Evolutionary conservation across 2,797 vertebrate species (phyloP), one percentile per base, ranked within the genome.

Genomic region (Lindbergichthys nudifrons): DNA sequence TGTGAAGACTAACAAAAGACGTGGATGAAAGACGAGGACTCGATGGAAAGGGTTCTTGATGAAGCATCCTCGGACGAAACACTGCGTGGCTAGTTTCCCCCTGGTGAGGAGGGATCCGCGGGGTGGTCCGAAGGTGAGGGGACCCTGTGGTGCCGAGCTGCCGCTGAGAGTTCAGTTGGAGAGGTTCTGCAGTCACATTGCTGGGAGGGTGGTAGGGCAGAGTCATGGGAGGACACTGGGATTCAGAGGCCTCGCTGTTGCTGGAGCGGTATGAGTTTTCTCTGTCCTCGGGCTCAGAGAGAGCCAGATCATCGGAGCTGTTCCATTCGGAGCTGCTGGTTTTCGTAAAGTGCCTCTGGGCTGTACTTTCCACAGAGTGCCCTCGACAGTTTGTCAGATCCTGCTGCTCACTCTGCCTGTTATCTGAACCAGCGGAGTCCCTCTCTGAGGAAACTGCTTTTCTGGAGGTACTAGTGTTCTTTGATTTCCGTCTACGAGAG

Each of bases 271-370:
- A 94, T 41, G 92, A 76, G 39, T 91, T 91, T 81, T 95, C 95
- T 86, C 93, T 90, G 85, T 96, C 95, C 81, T 95, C 95, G 1
- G 93, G 89, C 81, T 95, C 95, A 0, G 94, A 95, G 4, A 94
- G 91, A 30, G 89, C 94, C 0, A 94, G 92, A 75, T 95, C 94
- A 5, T 95, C 94, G 0, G 95, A 95, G 90, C 94, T 96, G 93
- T 96, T 96, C 92, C 94, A 96, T 62, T 96, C 95, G 0, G 94
- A 95, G 83, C 94, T 95, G 85, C 94, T 94, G 87, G 94, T 95
- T 88, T 95, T 95, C 16, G 89, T 75, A n/a, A 94, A 80, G 62
- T 89, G 90, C 77, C 91, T 90, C 48, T 85, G 83, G 50, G 88
- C 70, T 9, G 90, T 70, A 75, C 85, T 89, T 68, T 94, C 93